Evolutionary conservation across 2,797 vertebrate genomes (phyloP).

Genomic region (Capromys pilorides): DNA sequence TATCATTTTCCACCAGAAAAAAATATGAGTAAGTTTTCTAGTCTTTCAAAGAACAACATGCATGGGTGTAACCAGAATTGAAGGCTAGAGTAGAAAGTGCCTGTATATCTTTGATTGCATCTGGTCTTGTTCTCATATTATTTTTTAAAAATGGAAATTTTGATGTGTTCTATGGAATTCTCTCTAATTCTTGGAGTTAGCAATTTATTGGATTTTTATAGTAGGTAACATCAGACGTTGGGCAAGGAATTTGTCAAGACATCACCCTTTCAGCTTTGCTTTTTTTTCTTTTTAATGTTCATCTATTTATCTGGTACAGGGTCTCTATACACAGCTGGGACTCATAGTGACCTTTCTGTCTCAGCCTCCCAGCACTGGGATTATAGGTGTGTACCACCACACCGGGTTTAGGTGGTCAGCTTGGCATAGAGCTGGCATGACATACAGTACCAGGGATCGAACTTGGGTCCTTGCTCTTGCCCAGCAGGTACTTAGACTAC

Average conservation of each 20-base stretch:
- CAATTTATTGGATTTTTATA: background rate
- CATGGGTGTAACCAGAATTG: constrained; percentile 22
- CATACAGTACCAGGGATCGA: too few species aligned
- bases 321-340: too few species aligned
- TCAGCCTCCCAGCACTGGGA: too few species aligned
- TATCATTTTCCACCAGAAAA: constrained; percentile 28
- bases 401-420: too few species aligned
- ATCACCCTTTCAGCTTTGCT: background rate
- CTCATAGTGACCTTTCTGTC: too few species aligned
- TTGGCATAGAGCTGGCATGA: too few species aligned
- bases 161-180: constrained; percentile 20
- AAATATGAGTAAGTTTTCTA: background rate
- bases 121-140: too few species aligned
- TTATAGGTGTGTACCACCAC: too few species aligned
- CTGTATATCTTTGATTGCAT: background rate
- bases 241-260: background rate
- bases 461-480: too few species aligned
- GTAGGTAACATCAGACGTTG: background rate
- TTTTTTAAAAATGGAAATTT: background rate
- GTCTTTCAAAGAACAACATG: background rate
- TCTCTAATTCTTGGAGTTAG: background rate
- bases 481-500: too few species aligned
- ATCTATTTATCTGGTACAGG: too few species aligned
- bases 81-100: constrained; percentile 33
- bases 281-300: background rate